phyloP scores from a whole-genome alignment of 2,797 vertebrate genomes.

The Ptychadena robeensis region DNA sequence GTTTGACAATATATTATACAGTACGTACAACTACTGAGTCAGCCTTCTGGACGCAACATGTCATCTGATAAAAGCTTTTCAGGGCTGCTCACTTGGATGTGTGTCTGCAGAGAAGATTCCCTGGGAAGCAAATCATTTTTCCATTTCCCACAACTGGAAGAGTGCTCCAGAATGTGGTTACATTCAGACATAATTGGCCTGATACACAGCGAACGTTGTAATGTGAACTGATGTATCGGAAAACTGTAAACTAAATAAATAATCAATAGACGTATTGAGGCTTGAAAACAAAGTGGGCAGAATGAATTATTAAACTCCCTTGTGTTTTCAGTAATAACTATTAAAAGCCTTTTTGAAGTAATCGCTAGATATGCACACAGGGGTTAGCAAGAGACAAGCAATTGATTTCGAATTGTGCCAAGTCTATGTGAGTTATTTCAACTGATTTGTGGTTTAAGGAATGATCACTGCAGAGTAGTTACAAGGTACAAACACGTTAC shows the following conservation, averaged over 20 bases:
- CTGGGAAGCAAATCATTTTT: slow-evolving; percentile 22
- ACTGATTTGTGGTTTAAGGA: slow-evolving; percentile 57
- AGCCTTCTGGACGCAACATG: neutral
- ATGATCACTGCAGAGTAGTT: slow-evolving; percentile 46
- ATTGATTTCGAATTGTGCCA: slow-evolving; percentile 61
- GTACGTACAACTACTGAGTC: too few species aligned
- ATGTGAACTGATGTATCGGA: slow-evolving; percentile 51
- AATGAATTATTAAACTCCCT: slow-evolving; percentile 61
- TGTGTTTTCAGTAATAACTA: slow-evolving; percentile 62
- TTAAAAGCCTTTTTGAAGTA: slow-evolving; percentile 62
- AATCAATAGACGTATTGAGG: slow-evolving; percentile 55
- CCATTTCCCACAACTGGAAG: slow-evolving; percentile 48
- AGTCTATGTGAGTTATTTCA: slow-evolving; percentile 59
- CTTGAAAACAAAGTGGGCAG: slow-evolving; percentile 61
- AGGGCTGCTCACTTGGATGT: slow-evolving; percentile 1
- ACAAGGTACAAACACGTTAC: slow-evolving; percentile 49
- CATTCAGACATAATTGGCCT: slow-evolving; percentile 43
- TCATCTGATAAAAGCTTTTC: neutral
- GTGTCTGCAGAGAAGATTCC: slow-evolving; percentile 11
- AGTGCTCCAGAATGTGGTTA: slow-evolving; percentile 25
- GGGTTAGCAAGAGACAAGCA: slow-evolving; percentile 61
- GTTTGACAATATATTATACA: too few species aligned
- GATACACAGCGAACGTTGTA: slow-evolving; percentile 49
- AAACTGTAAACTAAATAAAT: slow-evolving; percentile 58
- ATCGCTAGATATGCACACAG: slow-evolving; percentile 60